Evolutionary conservation across 2,113 vertebrate genomes (phyloP), one percentile per base, ranked within the genome.

Genomic region (Anarhynchus alexandrinus): DNA sequence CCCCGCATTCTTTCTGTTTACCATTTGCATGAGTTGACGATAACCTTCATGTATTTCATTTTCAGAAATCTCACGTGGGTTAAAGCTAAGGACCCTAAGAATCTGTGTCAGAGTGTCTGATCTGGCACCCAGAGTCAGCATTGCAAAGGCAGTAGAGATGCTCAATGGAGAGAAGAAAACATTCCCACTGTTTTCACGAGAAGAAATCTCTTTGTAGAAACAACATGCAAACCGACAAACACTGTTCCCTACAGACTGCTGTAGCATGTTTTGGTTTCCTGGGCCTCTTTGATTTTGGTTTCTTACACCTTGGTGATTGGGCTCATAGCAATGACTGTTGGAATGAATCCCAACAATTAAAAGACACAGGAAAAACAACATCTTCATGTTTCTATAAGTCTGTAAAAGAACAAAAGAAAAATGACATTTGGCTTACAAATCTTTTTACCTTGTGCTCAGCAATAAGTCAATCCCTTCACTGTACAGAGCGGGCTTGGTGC

Each of bases 121-220:
- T 16, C 96, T 97, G 27, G 99, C 98, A 71, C 99, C 99, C 38
- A 98, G 96, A 29, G 98, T 98, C 92, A 99, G 74, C 76, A 98
- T 98, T 40, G 98, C 97, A 90, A 99, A 97, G 66, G 98, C 98
- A 1, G 96, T 86, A 32, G 98, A 98, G 82, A 99, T 97, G 81
- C 98, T 98, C 36, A 93, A 27, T 6, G 99, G 99, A 70, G 99
- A 99, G 96, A 96, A 99, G 96, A 99, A 98, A 81, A 99, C 30
- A 52, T 99, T 99, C 73, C 72, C 14, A 18, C 14, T 95, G 58
- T 87, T 95, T 96, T 95, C 88, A 38, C 0, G 42, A 90, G 97
- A 72, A 61, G 90, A 97, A 80, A 99, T 96, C 25, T 95, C 96
- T 96, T 98, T 99, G 97, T 98, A 99, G 83, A 99, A 97, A 59